Base-by-base conservation (phyloP, 2,113 vertebrate species). In the Tachycineta bicolor region DNA sequence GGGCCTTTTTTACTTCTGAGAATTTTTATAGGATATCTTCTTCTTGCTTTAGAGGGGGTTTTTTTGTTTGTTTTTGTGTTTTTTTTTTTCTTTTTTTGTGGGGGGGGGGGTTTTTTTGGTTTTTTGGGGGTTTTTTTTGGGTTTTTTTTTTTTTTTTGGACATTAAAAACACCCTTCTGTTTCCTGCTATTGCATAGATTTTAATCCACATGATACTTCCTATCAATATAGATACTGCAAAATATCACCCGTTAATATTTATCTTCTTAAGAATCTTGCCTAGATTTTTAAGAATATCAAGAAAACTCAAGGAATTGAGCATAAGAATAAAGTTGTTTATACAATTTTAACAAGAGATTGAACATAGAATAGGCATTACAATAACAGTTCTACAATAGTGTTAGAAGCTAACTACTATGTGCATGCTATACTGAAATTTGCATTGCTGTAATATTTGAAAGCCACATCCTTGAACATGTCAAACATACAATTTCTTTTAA, bases 151-250 rank as follows among this genome's bases (percentile, higher is more conserved):
- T 15, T 26, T 13, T 43, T 43, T 64, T n/a, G 65, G 15, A 47
- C 33, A 23, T 44, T 44, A 58, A 74, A 34, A 14, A 33, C 12
- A 3, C 0, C 5, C 5, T 29, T 44, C 6, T 44, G 4, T 11
- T 92, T 47, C 49, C 59, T 77, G 6, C 15, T 49, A 24, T 55
- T 64, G 10, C 5, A 20, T 47, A 63, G 20, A 44, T 70, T 70
- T 53, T 55, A 82, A 85, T 63, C 28, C 55, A 6, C 14, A 22
- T 33, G 41, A 25, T 22, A 7, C 67, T 90, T 53, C 18, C 33
- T 46, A 21, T 39, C 39, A 50, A 70, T 41, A 43, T 41, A 28
- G 21, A 24, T 62, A 19, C 2, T 59, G 10, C 2, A 10, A 87
- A 84, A 34, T 37, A 67, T 39, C 28, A 46, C 1, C 22, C 50